A percentile compares a stretch with the other conserved stretches of the same genome.
These are phyloP conservation scores for Lordiphosa clarofinis DNA, from an alignment of 1,140 invertebrate genomes.

Conservation along the genomic window DNA sequence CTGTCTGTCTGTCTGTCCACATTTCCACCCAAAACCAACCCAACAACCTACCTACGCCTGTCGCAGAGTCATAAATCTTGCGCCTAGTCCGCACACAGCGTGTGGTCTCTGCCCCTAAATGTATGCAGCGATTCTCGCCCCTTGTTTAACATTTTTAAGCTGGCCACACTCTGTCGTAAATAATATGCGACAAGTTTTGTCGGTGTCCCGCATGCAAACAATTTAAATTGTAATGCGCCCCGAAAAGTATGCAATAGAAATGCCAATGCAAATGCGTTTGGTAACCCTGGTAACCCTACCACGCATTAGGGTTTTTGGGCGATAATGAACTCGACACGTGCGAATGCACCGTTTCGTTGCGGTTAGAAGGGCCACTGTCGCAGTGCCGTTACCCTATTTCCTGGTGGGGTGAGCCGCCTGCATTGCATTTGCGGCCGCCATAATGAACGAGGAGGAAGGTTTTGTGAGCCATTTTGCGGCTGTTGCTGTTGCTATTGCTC, in stretches of 20 bases:
- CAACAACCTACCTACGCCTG: constrained; percentile 16
- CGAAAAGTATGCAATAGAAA: constrained; percentile 49
- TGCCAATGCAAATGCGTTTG: constrained; percentile 46
- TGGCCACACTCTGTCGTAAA: constrained; percentile 40
- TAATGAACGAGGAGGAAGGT: constrained; percentile 29
- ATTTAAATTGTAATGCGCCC: constrained; percentile 66
- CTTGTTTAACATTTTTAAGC: constrained; percentile 70
- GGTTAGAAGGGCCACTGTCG: constrained; percentile 25
- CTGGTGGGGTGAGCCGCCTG: constrained; percentile 22
- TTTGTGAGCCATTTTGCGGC: constrained; percentile 1
- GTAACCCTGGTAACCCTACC: constrained; percentile 19
- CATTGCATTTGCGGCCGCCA: constrained; percentile 62
- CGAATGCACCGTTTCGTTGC: constrained; percentile 25
- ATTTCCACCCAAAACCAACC: no score
- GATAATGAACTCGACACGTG: constrained; percentile 71
- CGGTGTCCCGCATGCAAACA: constrained; percentile 51
- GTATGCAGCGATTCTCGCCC: constrained; percentile 37
- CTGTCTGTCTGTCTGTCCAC: constrained; percentile 7
- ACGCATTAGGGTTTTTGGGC: constrained; percentile 20
- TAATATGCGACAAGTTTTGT: constrained; percentile 67
- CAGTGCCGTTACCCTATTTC: constrained; percentile 22
- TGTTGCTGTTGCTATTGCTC: constrained; percentile 32
- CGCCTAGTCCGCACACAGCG: constrained; percentile 53
- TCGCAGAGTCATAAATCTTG: constrained; percentile 65
- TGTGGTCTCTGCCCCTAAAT: constrained; percentile 31